Percentiles rank a stretch among this genome's conserved stretches.
These are phyloP conservation scores for Crossocerus cetratus DNA, from an alignment of 2,888 invertebrate genomes.

Conservation along the genomic window DNA sequence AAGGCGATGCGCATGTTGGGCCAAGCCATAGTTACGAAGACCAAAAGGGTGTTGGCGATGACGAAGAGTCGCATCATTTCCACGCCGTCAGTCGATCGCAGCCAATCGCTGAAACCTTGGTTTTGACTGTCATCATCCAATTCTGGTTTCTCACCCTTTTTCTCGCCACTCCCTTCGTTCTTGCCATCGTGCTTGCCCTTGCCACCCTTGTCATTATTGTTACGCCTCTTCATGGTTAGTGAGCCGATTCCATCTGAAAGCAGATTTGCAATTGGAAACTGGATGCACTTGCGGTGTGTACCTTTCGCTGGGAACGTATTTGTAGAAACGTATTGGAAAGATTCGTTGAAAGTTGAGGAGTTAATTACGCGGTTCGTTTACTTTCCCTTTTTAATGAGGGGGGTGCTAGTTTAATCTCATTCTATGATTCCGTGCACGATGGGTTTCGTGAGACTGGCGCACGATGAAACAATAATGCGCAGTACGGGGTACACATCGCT, in stretches of 20 bases:
- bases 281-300: not conserved
- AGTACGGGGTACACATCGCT: not conserved
- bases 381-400: not conserved
- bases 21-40: conserved; percentile 86
- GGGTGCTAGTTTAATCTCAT: not conserved
- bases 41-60: conserved; percentile 85
- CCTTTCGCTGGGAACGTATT: not conserved
- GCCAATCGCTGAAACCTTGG: conserved; percentile 72
- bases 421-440: not conserved
- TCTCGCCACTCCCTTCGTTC: conserved; percentile 36
- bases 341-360: not conserved
- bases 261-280: not conserved
- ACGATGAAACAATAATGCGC: not conserved
- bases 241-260: conserved; percentile 50
- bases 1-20: conserved; percentile 83
- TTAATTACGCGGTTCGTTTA: not conserved
- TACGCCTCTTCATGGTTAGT: conserved; percentile 64
- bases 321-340: not conserved
- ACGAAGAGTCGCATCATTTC: conserved; percentile 91
- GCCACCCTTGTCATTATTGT: conserved; percentile 49
- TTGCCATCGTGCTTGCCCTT: conserved; percentile 48
- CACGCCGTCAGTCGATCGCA: conserved; percentile 81
- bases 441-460: not conserved
- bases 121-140: conserved; percentile 67
- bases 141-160: conserved; percentile 41